Percentiles rank a stretch among this genome's conserved stretches.
Evolutionary conservation across 2,113 vertebrate species (phyloP).

Genomic region (Odocoileus virginianus): DNA sequence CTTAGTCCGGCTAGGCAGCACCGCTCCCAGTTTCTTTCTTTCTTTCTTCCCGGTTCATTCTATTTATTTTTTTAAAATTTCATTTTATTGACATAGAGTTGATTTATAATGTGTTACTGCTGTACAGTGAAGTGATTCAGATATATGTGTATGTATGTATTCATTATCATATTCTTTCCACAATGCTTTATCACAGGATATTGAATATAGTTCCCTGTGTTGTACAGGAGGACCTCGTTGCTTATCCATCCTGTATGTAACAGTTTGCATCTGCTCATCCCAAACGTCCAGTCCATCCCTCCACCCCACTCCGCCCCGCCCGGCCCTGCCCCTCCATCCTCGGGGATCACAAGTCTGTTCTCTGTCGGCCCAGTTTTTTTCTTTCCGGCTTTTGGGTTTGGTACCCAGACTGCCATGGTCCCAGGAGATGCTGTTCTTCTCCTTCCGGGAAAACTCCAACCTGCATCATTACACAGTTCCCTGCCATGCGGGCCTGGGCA

Average conservation of each 20-base stretch:
- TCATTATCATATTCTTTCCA: background rate
- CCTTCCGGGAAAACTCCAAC: background rate
- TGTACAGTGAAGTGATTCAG: background rate
- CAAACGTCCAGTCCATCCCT: background rate
- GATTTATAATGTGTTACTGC: background rate
- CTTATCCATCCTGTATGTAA: background rate
- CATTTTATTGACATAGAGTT: background rate
- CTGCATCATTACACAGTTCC: background rate
- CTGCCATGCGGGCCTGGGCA: accelerated
- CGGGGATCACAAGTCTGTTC: background rate
- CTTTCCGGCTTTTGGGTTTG: accelerated
- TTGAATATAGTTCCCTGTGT: background rate
- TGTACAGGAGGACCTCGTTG: background rate
- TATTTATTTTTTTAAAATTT: background rate
- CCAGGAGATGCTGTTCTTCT: background rate
- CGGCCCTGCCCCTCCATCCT: background rate
- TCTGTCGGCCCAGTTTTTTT: background rate
- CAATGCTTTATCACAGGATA: background rate
- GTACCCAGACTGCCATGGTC: background rate
- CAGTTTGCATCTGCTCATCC: background rate
- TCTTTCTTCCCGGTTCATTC: background rate
- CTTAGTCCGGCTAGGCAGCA: background rate
- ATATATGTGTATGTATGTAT: too few relatives aligned
- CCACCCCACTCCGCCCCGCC: background rate
- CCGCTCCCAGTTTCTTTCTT: background rate